Conservation (phyloP, 2,113 vertebrate species). For the Triplophysa rosa region DNA sequence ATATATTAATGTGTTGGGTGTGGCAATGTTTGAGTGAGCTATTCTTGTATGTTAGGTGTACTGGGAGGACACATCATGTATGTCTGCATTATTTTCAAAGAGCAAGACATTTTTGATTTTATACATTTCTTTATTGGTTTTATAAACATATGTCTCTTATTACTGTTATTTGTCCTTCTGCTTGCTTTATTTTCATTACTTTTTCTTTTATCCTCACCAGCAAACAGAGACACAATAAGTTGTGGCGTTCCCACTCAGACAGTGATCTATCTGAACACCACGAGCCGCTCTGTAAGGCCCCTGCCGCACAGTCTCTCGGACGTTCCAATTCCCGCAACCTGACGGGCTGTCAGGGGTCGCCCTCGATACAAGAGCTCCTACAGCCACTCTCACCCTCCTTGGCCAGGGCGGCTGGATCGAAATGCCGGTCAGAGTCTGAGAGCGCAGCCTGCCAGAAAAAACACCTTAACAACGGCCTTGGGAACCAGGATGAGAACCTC, state of each 20-base stretch:
- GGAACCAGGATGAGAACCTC: conserved; percentile 47
- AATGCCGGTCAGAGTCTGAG: background rate
- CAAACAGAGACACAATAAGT: conserved; percentile 96
- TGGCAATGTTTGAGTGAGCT: background rate
- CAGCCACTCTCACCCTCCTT: conserved; percentile 44
- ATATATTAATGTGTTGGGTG: no score
- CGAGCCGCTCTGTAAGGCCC: conserved; percentile 70
- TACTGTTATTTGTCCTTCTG: no score
- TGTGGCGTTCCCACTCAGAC: conserved; percentile 96
- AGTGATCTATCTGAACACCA: conserved; percentile 90
- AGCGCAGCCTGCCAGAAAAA: background rate
- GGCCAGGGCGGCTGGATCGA: background rate
- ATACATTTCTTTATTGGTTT: no score
- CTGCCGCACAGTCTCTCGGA: conserved; percentile 56
- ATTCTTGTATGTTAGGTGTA: no score
- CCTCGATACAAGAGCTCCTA: conserved; percentile 43
- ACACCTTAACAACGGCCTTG: conserved; percentile 48
- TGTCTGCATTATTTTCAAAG: no score
- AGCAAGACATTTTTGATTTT: no score
- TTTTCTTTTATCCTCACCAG: conserved; percentile 64
- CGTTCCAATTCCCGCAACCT: conserved; percentile 74
- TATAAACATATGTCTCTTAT: no score
- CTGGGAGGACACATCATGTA: no score
- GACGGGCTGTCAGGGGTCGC: conserved; percentile 4
- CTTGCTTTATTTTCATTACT: no score